Evolutionary conservation across 2,797 vertebrate species (phyloP), one percentile per base, ranked within the genome.

Genomic region (Euphonia xanthogaster): DNA sequence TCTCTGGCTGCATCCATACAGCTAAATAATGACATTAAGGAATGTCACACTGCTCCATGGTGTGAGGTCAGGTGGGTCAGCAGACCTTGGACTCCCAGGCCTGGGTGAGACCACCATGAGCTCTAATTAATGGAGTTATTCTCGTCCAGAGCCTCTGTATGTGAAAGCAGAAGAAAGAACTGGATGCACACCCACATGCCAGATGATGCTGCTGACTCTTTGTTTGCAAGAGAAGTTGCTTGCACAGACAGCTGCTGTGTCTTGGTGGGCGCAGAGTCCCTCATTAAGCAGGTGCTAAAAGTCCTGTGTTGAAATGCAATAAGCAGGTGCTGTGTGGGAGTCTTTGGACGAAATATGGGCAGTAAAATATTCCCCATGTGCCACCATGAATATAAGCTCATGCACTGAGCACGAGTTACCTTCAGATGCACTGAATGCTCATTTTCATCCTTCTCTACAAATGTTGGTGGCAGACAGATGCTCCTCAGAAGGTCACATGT

Each of bases 161-260:
- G 31, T 0, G 0, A 85, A 70, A 88, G 61, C 11, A 83, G 53
- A 63, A 87, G 68, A 33, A 63, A 76, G 42, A 57, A n/a, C 14
- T 51, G 39, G 18, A 42, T 73, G 42, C 42, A 24, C 21, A 30
- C 9, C 8, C 0, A 0, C 21, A 4, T 5, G 3, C 8, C 23
- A 53, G 33, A 63, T 2, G 4, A 33, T 0, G 1, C 8, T 58
- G 44, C 15, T 75, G 48, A 71, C 45, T 12, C 71, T 81, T 33
- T 88, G 14, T 17, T 71, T 23, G 40, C 45, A 37, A 63, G 45
- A 0, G 1, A 87, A 62, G 58, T 20, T 73, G 39, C 0, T 0
- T 22, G 10, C 6, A 12, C 2, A 5, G 40, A 24, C 19, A 39
- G 31, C 17, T 60, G 35, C 44, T 2, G 2, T 6, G 4, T 31